Conservation (phyloP, 2,797 vertebrate genomes). For the Anableps anableps region DNA sequence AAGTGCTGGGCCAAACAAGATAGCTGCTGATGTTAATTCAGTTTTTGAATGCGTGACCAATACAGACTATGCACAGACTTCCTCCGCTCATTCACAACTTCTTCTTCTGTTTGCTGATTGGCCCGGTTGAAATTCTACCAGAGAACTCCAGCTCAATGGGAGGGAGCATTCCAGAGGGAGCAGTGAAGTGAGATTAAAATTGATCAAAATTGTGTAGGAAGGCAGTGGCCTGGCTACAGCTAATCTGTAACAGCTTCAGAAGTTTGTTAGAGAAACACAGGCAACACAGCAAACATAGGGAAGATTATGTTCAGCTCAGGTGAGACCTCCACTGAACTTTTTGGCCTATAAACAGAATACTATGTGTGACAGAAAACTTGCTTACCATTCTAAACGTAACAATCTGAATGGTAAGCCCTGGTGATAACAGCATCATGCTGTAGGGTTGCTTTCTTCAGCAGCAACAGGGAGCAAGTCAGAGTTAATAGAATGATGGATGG, state of each 20-base stretch:
- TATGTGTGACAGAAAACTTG: background rate
- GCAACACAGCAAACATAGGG: background rate
- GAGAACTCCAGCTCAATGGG: no score
- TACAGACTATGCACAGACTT: no score
- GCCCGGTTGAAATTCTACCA: no score
- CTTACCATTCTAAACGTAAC: background rate
- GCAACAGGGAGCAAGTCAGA: background rate
- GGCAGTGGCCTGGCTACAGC: no score
- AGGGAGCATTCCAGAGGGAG: no score
- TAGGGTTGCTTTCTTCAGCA: background rate
- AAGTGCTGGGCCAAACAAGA: no score
- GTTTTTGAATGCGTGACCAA: no score
- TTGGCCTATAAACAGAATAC: background rate
- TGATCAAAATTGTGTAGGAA: no score
- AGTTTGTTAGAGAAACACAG: background rate
- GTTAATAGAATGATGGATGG: background rate
- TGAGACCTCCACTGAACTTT: background rate
- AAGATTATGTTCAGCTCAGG: background rate
- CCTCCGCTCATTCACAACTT: no score
- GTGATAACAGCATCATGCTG: background rate
- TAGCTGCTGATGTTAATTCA: no score
- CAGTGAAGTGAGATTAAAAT: no score
- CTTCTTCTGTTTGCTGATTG: no score
- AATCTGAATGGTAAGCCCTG: background rate
- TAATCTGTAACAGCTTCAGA: background rate